These are phyloP conservation scores for Chlamydotis undulata DNA, from an alignment of 2,113 vertebrate genomes.

Conservation along the genomic window DNA sequence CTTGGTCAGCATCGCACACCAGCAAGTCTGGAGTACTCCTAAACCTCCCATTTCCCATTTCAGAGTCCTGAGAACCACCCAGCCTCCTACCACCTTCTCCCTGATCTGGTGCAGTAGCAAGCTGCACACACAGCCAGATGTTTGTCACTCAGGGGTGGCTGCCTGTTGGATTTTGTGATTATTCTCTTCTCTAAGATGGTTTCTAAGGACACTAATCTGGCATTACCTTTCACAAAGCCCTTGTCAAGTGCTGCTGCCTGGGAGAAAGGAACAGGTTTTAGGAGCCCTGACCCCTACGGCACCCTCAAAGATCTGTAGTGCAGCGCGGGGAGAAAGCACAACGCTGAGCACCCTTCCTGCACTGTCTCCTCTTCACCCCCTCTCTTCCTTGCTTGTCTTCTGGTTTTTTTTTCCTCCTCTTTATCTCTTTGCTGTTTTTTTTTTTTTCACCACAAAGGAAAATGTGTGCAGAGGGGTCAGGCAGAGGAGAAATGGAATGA, in stretches of 20 bases:
- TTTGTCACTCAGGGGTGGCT: not conserved
- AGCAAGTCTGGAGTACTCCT: no score
- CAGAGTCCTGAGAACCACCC: not conserved
- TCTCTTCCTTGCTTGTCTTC: not conserved
- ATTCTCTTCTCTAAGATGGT: not conserved
- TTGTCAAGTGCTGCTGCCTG: not conserved
- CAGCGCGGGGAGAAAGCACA: not conserved
- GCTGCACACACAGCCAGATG: not conserved
- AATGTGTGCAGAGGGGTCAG: not conserved
- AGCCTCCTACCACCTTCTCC: not conserved
- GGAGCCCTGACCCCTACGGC: not conserved
- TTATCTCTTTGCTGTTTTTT: not conserved
- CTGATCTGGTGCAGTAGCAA: not conserved
- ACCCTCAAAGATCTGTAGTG: not conserved
- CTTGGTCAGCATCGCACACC: not conserved
- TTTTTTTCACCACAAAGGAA: not conserved
- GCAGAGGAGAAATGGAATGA: slow-evolving; percentile 3
- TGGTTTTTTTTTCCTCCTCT: not conserved
- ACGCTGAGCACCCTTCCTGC: not conserved
- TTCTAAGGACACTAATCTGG: not conserved
- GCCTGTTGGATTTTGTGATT: not conserved
- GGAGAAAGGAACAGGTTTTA: not conserved
- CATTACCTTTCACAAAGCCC: not conserved
- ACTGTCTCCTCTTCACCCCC: not conserved
- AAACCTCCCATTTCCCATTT: not conserved